A percentile compares a stretch with the other conserved stretches of the same genome.
phyloP scores from a whole-genome alignment of 1,140 invertebrate genomes.

The Globodera rostochiensis region DNA sequence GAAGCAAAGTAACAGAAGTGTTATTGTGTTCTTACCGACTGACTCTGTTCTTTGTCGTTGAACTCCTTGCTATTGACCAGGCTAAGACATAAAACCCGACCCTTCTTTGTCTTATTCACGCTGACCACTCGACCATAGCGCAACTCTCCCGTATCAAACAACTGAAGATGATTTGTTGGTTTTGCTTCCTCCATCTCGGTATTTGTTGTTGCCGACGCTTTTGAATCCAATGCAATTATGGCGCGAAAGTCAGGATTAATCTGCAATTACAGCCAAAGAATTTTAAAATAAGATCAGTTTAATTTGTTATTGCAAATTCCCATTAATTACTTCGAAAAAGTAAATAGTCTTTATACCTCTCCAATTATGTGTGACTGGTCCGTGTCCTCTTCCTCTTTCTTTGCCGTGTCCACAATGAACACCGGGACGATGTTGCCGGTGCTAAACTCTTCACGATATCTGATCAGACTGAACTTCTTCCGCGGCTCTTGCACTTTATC shows the following conservation, averaged over 20 bases:
- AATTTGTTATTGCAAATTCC: background rate
- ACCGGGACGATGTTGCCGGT: conserved; percentile 20
- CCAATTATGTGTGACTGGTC: background rate
- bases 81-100: conserved; percentile 3
- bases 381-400: conserved; percentile 11
- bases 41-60: background rate
- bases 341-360: background rate
- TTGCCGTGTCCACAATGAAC: conserved; percentile 33
- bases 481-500: conserved; percentile 40
- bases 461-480: conserved; percentile 45
- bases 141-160: conserved; percentile 23
- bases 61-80: background rate
- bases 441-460: conserved; percentile 25
- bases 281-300: background rate
- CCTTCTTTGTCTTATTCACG: conserved; percentile 38
- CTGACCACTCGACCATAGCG: conserved; percentile 30
- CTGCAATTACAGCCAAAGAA: background rate
- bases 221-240: background rate
- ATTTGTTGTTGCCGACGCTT: background rate
- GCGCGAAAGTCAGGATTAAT: conserved; percentile 17
- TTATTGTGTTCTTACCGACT: background rate
- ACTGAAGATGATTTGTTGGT: background rate
- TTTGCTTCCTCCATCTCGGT: background rate
- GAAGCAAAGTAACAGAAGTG: background rate
- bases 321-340: background rate